A percentile compares a stretch with the other conserved stretches of the same genome.
These are phyloP conservation scores for Galeruca laticollis DNA, from an alignment of 2,888 invertebrate genomes.

Conservation along the genomic window DNA sequence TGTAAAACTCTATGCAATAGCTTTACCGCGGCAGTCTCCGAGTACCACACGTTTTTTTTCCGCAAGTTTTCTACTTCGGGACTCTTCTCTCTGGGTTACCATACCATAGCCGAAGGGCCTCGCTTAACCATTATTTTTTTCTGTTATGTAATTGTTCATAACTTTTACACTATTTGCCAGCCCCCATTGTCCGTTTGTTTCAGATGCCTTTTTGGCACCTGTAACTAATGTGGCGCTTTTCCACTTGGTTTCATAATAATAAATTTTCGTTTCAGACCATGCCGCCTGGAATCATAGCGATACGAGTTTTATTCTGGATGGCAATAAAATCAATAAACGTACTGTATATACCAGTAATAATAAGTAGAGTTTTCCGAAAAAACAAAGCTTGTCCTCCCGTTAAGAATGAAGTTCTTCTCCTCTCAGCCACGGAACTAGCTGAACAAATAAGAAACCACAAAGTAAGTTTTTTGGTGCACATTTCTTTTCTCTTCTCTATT, in stretches of 20 bases:
- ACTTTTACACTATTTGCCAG: too few species aligned
- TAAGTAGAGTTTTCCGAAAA: slow-evolving; percentile 65
- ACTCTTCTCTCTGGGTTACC: too few species aligned
- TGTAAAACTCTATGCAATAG: too few species aligned
- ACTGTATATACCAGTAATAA: slow-evolving; percentile 48
- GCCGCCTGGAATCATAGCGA: slow-evolving; percentile 42
- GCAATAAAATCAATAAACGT: slow-evolving; percentile 47
- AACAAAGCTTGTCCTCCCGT: slow-evolving; percentile 76
- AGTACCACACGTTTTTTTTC: too few species aligned
- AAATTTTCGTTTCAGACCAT: slow-evolving; percentile 38
- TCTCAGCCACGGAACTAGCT: slow-evolving; percentile 78
- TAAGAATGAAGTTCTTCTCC: slow-evolving; percentile 74
- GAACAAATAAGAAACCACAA: slow-evolving; percentile 78
- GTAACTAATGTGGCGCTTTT: too few species aligned
- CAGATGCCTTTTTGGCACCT: too few species aligned
- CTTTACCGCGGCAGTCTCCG: too few species aligned
- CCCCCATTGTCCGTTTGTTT: too few species aligned
- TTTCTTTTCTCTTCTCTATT: not conserved
- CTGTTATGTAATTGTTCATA: too few species aligned
- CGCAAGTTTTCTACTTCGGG: too few species aligned
- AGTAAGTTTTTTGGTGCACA: slow-evolving; percentile 65
- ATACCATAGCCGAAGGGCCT: too few species aligned
- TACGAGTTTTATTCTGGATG: slow-evolving; percentile 48
- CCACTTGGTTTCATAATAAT: not conserved
- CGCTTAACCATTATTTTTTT: too few species aligned